phyloP scores from a whole-genome alignment of 2,797 vertebrate species.

The Mallotus villosus region DNA sequence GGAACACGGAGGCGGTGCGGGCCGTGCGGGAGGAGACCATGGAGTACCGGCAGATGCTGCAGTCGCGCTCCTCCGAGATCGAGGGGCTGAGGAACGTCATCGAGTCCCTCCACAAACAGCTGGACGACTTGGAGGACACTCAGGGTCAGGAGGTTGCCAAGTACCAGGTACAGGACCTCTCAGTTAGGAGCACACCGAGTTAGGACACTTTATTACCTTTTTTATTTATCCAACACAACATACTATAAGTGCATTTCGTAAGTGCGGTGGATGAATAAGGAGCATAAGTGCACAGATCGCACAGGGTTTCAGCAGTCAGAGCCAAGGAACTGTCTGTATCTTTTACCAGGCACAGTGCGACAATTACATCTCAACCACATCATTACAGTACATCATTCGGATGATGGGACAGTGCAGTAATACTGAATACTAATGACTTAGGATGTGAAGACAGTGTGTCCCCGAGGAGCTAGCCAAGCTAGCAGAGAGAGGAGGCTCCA shows the following conservation, averaged over 20 bases:
- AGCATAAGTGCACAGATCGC: no score
- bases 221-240: no score
- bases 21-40: slow-evolving; percentile 83
- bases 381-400: no score
- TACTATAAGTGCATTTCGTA: no score
- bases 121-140: slow-evolving; percentile 77
- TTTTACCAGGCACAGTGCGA: neutral
- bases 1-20: slow-evolving; percentile 79
- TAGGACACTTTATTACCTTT: neutral
- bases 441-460: neutral
- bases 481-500: neutral
- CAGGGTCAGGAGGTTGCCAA: slow-evolving; percentile 79
- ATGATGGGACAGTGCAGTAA: no score
- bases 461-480: neutral
- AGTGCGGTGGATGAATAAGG: no score
- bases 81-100: slow-evolving; percentile 81
- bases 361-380: no score
- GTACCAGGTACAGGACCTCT: slow-evolving; percentile 75
- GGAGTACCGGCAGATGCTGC: slow-evolving; percentile 82
- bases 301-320: neutral
- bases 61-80: slow-evolving; percentile 80
- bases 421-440: no score
- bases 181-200: neutral
- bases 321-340: neutral
- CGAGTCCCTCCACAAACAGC: slow-evolving; percentile 77